Evolutionary conservation across 2,888 invertebrate species (phyloP).

Genomic region (Morpho helenor): DNA sequence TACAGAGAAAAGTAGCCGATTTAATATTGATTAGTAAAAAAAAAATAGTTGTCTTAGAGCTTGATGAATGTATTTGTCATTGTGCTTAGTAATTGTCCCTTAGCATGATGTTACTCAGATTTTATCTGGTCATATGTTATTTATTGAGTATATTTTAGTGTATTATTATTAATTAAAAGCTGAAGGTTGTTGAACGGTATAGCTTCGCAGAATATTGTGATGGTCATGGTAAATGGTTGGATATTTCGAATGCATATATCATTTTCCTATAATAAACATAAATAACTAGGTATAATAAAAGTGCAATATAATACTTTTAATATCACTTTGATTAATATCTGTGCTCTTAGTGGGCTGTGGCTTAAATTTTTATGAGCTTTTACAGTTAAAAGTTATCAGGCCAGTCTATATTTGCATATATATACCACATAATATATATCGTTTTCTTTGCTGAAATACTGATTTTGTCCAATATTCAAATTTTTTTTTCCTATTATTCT

Average conservation of each 20-base stretch:
- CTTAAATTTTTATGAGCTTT: neutral
- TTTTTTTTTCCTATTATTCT: too few relatives aligned
- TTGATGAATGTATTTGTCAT: slow-evolving; percentile 77
- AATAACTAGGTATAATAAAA: slow-evolving; percentile 10
- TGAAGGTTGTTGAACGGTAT: slow-evolving; percentile 18
- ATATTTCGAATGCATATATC: neutral
- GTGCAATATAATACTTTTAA: slow-evolving; percentile 22
- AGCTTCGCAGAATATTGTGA: slow-evolving; percentile 12
- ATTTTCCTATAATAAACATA: slow-evolving; percentile 1
- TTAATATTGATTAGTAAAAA: slow-evolving; percentile 55
- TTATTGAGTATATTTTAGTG: slow-evolving; percentile 29
- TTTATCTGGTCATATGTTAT: slow-evolving; percentile 49
- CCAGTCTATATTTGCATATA: slow-evolving; percentile 12
- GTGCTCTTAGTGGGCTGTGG: neutral
- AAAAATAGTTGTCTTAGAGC: slow-evolving; percentile 70
- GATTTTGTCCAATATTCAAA: too few relatives aligned
- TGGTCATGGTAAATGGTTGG: slow-evolving; percentile 2
- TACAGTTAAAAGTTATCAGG: slow-evolving; percentile 4
- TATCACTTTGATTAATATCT: slow-evolving; percentile 17
- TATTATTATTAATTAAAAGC: slow-evolving; percentile 10
- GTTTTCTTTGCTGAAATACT: too few relatives aligned
- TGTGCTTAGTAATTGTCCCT: slow-evolving; percentile 73
- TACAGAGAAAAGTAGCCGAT: slow-evolving; percentile 70
- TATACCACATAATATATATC: neutral
- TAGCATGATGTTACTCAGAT: slow-evolving; percentile 69